Conservation (phyloP, 2,113 vertebrate species). For the Melanostigma gelatinosum region DNA sequence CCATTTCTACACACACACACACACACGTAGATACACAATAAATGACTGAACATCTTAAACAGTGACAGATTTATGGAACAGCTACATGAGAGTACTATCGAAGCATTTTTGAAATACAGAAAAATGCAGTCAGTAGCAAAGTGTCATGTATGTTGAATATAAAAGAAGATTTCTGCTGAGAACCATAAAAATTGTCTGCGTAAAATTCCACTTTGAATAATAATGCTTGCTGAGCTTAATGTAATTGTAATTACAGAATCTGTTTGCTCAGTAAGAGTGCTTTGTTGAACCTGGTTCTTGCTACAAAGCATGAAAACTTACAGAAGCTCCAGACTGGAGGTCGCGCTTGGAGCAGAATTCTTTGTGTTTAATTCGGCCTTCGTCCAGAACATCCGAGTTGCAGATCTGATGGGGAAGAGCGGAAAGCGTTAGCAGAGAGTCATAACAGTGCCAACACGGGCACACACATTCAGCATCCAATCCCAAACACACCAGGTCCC, state of each 20-base stretch:
- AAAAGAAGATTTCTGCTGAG: neutral
- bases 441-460: neutral
- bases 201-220: neutral
- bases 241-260: neutral
- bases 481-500: neutral
- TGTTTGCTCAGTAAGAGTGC: neutral
- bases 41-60: neutral
- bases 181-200: neutral
- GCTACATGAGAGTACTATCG: neutral
- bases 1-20: conserved; percentile 81
- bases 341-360: conserved; percentile 85
- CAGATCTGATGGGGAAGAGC: conserved; percentile 82
- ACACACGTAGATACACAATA: conserved; percentile 5
- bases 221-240: neutral
- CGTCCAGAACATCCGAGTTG: conserved; percentile 67
- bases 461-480: neutral
- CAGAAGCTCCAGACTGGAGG: conserved; percentile 72
- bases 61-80: neutral
- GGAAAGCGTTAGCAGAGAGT: neutral
- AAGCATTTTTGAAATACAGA: neutral
- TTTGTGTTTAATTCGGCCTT: conserved; percentile 59
- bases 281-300: neutral
- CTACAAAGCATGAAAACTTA: conserved; percentile 64
- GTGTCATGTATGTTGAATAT: neutral
- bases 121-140: neutral